Conservation (phyloP, 2,888 invertebrate genomes). For the Leucophora obtusa region DNA sequence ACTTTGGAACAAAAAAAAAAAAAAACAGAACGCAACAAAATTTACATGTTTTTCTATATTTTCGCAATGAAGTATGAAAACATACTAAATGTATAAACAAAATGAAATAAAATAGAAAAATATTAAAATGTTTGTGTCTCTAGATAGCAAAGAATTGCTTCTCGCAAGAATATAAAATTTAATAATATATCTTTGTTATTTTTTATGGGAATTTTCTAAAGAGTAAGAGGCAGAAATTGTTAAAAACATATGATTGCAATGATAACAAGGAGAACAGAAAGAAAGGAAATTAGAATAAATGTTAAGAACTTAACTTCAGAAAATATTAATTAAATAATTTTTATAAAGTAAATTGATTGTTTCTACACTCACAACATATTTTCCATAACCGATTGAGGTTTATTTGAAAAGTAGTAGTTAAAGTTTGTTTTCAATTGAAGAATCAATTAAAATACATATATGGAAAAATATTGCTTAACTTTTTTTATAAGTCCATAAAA, state of each 20-base stretch:
- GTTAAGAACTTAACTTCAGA: too few relatives aligned
- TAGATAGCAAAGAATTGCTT: constrained; percentile 3
- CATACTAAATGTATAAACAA: constrained; percentile 11
- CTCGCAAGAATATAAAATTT: constrained; percentile 30
- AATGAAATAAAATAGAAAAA: constrained; percentile 32
- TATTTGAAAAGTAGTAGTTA: too few relatives aligned
- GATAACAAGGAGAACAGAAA: not conserved
- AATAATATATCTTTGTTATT: constrained; percentile 44
- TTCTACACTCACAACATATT: too few relatives aligned
- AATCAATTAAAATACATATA: too few relatives aligned
- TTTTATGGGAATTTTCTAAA: constrained; percentile 11
- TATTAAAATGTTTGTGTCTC: constrained; percentile 13
- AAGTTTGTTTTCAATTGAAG: too few relatives aligned
- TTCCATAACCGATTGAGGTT: too few relatives aligned
- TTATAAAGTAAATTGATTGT: not conserved
- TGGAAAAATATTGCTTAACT: too few relatives aligned
- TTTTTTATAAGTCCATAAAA: too few relatives aligned
- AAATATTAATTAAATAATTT: not conserved
- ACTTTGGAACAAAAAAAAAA: not conserved
- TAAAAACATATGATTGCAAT: constrained; percentile 1
- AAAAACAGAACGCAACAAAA: constrained; percentile 3
- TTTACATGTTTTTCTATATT: constrained; percentile 34
- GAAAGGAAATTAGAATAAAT: not conserved
- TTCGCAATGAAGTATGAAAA: constrained; percentile 42
- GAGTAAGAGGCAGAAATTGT: constrained; percentile 3